Base-by-base conservation (phyloP, 2,797 vertebrate species). In the Macroramphosus scolopax region DNA sequence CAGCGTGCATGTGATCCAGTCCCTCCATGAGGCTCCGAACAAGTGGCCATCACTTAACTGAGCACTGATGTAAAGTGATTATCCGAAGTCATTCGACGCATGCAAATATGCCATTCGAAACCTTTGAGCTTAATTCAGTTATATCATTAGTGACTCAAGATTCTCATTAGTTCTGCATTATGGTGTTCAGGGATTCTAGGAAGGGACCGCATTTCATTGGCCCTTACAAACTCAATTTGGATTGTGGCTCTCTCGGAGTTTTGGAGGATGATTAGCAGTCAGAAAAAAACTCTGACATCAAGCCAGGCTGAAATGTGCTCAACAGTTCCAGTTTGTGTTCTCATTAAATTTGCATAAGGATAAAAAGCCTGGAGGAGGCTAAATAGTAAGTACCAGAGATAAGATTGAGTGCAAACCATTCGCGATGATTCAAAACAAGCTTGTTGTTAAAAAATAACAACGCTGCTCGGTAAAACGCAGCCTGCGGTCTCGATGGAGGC, bases 21-120 rank as follows among this genome's bases (percentile, higher is more conserved):
- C 76, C 69, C 57, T 79, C 76, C 80, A 72, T 70, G 73, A 81
- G 67, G 58, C 79, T 60, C 35, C 62, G 55, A 56, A 72, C 40
- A 54, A 59, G 51, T 35, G 49, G 8, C 16, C 40, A 64, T 72
- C 60, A 50, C 38, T 54, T 11, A 37, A 34, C 32, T 42, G 28
- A 63, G 63, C 63, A 17, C 50, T 22, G 61, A 30, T 15, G 25
- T 62, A 40, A 75, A 72, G 41, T 61, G 28, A 72, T 65, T 71
- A 66, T 74, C 56, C 20, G 55, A 63, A 70, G 45, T 55, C 30
- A 39, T 60, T 69, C 36, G 25, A 45, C 48, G 53, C 51, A 44
- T 51, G 58, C 38, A 47, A 75, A 74, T 52, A 52, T 5, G 4
- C 20, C 35, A 42, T 59, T n/a, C n/a, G 28, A 72, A 72, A 49